A percentile compares a stretch with the other conserved stretches of the same genome.
Evolutionary conservation across 2,797 vertebrate species (phyloP).

Genomic region (Trachurus trachurus): DNA sequence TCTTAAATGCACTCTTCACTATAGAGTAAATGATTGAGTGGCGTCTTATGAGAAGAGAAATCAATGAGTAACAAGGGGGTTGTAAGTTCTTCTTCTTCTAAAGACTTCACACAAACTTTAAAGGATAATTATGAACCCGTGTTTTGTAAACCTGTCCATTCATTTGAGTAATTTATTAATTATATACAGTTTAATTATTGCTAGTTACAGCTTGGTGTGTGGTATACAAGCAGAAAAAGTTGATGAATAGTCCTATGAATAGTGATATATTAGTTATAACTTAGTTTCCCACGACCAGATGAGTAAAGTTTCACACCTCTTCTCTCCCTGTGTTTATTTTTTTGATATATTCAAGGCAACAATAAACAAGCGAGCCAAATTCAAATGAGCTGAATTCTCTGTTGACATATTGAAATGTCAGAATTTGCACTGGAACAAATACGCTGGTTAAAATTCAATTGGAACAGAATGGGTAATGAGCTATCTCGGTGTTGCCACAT

Average conservation of each 20-base stretch:
- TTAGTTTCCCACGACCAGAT: conserved; percentile 27
- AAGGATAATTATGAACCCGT: background rate
- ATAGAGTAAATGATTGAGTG: too few relatives aligned
- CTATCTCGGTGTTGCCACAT: conserved; percentile 74
- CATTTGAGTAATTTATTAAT: background rate
- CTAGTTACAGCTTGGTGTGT: background rate
- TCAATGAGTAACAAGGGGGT: too few relatives aligned
- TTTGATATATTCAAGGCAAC: conserved; percentile 28
- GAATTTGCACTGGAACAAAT: conserved; percentile 88
- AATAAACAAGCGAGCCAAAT: conserved; percentile 63
- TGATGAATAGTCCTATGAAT: background rate
- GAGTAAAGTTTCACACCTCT: conserved; percentile 49
- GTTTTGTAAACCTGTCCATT: background rate
- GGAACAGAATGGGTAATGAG: conserved; percentile 80
- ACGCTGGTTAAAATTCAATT: conserved; percentile 72
- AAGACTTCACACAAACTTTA: background rate
- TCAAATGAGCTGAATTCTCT: conserved; percentile 80
- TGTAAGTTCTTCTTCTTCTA: background rate
- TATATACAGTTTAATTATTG: background rate
- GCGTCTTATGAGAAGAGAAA: too few relatives aligned
- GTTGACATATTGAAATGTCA: conserved; percentile 86
- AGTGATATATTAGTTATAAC: background rate
- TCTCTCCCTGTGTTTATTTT: background rate
- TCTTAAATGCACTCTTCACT: too few relatives aligned
- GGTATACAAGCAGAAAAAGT: background rate